A percentile compares a stretch with the other conserved stretches of the same genome.
Conservation (phyloP, 1,140 invertebrate genomes). For the Macrotrachela quadricornifera region DNA sequence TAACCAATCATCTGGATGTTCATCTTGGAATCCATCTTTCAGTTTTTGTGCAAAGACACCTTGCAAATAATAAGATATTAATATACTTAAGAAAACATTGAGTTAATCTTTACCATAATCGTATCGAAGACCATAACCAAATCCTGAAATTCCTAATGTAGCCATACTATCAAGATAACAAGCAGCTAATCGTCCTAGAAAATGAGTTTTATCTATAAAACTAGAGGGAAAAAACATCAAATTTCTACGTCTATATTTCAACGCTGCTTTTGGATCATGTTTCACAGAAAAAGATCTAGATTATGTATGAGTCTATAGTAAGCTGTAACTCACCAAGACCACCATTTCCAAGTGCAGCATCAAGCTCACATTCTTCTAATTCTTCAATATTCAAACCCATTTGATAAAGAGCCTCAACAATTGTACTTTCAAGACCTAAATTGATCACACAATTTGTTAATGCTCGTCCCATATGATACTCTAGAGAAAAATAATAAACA, state of each 20-base stretch:
- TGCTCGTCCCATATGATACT: conserved; percentile 95
- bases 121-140: not conserved
- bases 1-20: conserved; percentile 25
- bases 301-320: too few relatives aligned
- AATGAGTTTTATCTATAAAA: too few relatives aligned
- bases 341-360: not conserved
- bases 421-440: conserved; percentile 79
- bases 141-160: not conserved
- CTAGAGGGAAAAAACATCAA: too few relatives aligned
- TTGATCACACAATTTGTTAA: conserved; percentile 98
- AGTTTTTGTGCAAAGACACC: not conserved
- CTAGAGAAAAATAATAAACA: conserved; percentile 90
- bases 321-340: too few relatives aligned
- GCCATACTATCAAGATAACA: not conserved
- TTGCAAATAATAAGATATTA: not conserved
- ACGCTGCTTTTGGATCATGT: too few relatives aligned
- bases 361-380: conserved; percentile 45
- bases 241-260: too few relatives aligned
- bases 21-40: conserved; percentile 11
- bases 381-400: conserved; percentile 94
- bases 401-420: conserved; percentile 94
- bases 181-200: not conserved
- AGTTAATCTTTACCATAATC: too few relatives aligned
- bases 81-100: not conserved
- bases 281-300: too few relatives aligned